Base-by-base conservation (phyloP, 2,888 invertebrate genomes). In the Hirtodrosophila duncani region DNA sequence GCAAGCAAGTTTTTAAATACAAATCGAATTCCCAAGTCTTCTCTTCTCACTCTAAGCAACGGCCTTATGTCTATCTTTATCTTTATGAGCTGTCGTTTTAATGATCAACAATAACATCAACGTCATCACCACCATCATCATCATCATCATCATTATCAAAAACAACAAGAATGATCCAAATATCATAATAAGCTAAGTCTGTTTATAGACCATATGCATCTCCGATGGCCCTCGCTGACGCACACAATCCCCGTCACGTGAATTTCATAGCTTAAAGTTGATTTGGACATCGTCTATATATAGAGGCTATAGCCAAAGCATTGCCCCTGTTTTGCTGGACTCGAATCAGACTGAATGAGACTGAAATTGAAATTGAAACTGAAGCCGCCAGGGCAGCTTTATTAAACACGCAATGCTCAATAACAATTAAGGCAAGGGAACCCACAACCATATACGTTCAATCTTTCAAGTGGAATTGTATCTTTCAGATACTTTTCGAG, bases 351-450 rank as follows among this genome's bases (percentile, higher is more conserved):
- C n/a, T n/a, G n/a, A n/a, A n/a, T n/a, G 16, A 68, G 56, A 56
- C 42, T 36, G 37, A 37, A 46, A 29, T 13, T 18, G n/a, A 26
- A 16, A n/a, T 14, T 9, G 24, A 14, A 9, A 13, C 23, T 23
- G 9, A 29, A 14, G n/a, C 17, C 38, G 23, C 34, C 13, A 34
- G 31, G 29, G 30, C 16, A 30, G 30, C 33, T 58, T 57, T 57
- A 71, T 67, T 75, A 60, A 65, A 58, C 46, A 48, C 41, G 58
- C 34, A 60, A 63, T 61, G 51, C 65, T 61, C 63, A 63, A 72
- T 67, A 67, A 50, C 68, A 67, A 75, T 75, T 67, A 66, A 65
- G 63, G 10, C 51, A 53, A 48, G 49, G 67, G 49, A 51, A n/a
- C n/a, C n/a, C n/a, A n/a, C n/a, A n/a, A n/a, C n/a, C n/a, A n/a